phyloP scores from a whole-genome alignment of 1,140 invertebrate species.

The Apis laboriosa region DNA sequence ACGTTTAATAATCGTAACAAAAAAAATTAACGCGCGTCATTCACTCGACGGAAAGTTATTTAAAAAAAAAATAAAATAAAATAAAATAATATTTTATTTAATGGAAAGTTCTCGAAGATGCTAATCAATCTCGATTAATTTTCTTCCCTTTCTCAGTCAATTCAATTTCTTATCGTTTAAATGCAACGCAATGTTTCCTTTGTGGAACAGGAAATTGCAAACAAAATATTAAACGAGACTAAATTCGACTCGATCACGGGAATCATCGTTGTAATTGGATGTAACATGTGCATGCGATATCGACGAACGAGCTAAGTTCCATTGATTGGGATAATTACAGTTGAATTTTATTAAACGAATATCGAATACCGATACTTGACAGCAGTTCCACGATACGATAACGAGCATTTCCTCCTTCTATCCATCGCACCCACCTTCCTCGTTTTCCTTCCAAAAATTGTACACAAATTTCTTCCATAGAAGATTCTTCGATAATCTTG shows the following conservation, averaged over 20 bases:
- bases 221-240: not conserved
- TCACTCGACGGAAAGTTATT: no score
- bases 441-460: no score
- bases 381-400: not conserved
- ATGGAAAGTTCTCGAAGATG: no score
- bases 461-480: no score
- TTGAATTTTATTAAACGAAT: conserved; percentile 11
- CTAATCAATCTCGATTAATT: no score
- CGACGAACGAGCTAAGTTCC: not conserved
- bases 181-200: no score
- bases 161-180: not conserved
- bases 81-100: not conserved
- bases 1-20: conserved; percentile 35
- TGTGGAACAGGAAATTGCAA: no score
- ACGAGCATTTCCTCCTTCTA: not conserved
- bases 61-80: not conserved
- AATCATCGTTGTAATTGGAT: not conserved
- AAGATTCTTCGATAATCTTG: no score
- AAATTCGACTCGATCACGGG: not conserved
- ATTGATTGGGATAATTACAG: conserved; percentile 27
- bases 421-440: not conserved
- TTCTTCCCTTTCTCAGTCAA: not conserved
- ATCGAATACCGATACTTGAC: conserved; percentile 30
- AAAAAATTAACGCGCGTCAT: not conserved
- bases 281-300: not conserved